Base-by-base conservation (phyloP, 2,888 invertebrate species). In the Dolichomitus sp. region DNA sequence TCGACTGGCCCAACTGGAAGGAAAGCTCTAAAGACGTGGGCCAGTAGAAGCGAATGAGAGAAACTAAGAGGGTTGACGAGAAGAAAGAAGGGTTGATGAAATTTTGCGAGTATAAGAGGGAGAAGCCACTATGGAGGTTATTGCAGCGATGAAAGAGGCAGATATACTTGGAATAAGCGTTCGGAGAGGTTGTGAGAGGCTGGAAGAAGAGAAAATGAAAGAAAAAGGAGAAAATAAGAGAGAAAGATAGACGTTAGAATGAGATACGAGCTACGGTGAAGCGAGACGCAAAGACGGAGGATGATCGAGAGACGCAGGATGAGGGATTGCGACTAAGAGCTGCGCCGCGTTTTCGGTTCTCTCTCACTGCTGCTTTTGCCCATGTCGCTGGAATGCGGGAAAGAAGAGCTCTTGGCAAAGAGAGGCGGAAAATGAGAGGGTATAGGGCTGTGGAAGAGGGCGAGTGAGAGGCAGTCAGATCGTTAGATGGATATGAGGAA, bases 111-210 rank as follows among this genome's bases (percentile, higher is more conserved):
- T 2, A 70, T 66, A 63, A 76, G 61, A 69, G 54, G 65, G 48
- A 68, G 59, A 74, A 40, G 30, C 70, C 42, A 14, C 12, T 45
- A 17, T 14, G 33, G 9, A 70, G 66, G 65, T 48, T 61, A 68
- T 68, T 63, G 54, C 45, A 77, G 40, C 57, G 54, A 65, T 54
- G 70, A 80, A 66, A 70, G 80, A 75, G 75, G 69, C 30, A 42
- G 83, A 80, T 73, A 69, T 83, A 83, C 76, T 83, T 54, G 69
- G 73, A 83, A 77, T 80, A 83, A 85, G 77, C 79, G 81, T 80
- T 85, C 63, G 78, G 80, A 84, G 80, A 84, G 85, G 79, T 77
- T 69, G 48, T 54, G 63, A 40, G 80, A 73, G 74, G 69, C 54
- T 65, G 37, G n/a, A 50, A 68, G 69, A 78, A 66, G 50, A 37